phyloP scores from a whole-genome alignment of 2,888 invertebrate genomes.

The Pterobdella sp. region DNA sequence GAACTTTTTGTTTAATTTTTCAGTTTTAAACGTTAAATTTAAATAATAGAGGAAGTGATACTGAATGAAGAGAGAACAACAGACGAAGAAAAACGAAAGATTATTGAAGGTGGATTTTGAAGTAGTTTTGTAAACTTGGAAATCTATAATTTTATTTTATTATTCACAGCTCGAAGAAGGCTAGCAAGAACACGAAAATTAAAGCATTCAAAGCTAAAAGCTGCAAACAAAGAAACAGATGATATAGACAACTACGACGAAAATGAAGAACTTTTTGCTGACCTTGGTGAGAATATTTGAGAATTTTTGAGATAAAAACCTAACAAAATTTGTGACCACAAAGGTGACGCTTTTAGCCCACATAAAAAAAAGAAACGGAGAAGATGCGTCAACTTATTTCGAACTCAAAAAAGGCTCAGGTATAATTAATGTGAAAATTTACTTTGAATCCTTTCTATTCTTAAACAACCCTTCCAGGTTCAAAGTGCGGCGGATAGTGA shows the following conservation, averaged over 20 bases:
- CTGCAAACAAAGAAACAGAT: slow-evolving; percentile 37
- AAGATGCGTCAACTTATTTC: slow-evolving; percentile 16
- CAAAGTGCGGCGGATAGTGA: slow-evolving; percentile 67
- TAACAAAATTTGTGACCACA: neutral
- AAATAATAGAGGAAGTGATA: slow-evolving; percentile 90
- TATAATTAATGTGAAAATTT: too few species aligned
- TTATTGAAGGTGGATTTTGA: slow-evolving; percentile 76
- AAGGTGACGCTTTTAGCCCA: slow-evolving; percentile 19
- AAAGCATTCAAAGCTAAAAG: slow-evolving; percentile 37
- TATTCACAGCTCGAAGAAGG: slow-evolving; percentile 35
- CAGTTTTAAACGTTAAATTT: neutral
- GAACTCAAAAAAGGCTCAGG: slow-evolving; percentile 24
- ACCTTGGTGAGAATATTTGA: slow-evolving; percentile 31
- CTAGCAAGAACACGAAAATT: slow-evolving; percentile 37
- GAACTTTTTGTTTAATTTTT: neutral
- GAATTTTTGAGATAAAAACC: neutral
- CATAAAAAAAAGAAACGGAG: slow-evolving; percentile 26
- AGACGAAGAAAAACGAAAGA: slow-evolving; percentile 97
- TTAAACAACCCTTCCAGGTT: slow-evolving; percentile 27
- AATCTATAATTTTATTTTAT: slow-evolving; percentile 20
- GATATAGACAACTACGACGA: slow-evolving; percentile 38
- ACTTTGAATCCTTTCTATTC: too few species aligned
- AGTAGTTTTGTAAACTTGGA: too few species aligned
- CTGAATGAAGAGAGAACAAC: slow-evolving; percentile 98
- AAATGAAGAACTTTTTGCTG: slow-evolving; percentile 38